These are phyloP conservation scores for Camelus dromedarius DNA, from an alignment of 2,113 vertebrate genomes.

Conservation along the genomic window DNA sequence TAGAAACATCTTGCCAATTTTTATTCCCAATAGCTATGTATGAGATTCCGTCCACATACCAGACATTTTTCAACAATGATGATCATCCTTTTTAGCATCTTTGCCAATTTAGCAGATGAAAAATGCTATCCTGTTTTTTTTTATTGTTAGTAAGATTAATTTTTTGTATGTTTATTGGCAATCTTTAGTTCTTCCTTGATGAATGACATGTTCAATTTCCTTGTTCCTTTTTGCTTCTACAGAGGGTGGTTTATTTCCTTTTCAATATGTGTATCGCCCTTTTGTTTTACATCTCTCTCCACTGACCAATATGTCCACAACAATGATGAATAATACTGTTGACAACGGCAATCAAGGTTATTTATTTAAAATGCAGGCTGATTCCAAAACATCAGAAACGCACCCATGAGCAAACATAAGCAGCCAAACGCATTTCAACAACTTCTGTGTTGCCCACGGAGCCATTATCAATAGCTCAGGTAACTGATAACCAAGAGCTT, in stretches of 20 bases:
- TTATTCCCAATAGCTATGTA: background rate
- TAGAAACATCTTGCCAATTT: slow-evolving; percentile 25
- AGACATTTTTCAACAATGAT: background rate
- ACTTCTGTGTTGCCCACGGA: background rate
- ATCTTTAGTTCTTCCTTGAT: background rate
- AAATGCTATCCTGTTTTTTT: background rate
- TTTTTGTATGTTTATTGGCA: background rate
- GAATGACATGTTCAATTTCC: background rate
- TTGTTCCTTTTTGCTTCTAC: background rate
- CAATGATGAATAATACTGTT: background rate
- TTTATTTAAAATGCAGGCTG: background rate
- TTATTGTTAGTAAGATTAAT: background rate
- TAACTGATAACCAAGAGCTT: background rate
- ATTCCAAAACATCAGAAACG: background rate
- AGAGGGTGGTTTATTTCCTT: background rate
- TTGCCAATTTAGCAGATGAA: background rate
- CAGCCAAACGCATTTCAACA: background rate
- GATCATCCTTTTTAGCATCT: background rate
- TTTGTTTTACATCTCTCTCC: background rate
- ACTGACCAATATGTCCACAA: background rate
- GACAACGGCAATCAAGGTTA: background rate
- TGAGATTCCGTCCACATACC: background rate
- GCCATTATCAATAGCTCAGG: background rate
- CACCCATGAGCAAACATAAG: background rate
- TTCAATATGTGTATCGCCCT: background rate